phyloP scores from a whole-genome alignment of 2,113 vertebrate species.

The Crypturellus undulatus region DNA sequence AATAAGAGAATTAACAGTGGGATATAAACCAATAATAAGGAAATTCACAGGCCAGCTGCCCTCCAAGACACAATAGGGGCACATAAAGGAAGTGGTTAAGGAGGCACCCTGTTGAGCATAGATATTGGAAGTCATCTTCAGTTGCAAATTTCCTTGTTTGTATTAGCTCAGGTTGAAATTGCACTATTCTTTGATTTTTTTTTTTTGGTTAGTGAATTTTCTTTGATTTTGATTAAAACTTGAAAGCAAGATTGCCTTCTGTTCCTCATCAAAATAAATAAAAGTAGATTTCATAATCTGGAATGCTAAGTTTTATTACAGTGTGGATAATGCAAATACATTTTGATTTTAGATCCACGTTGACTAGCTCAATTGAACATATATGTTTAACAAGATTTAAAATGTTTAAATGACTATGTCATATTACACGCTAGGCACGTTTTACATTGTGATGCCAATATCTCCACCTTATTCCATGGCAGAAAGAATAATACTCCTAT shows the following conservation, averaged over 20 bases:
- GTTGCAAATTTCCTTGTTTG: constrained; percentile 74
- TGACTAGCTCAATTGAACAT: background rate
- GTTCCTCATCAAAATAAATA: background rate
- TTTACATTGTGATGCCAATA: background rate
- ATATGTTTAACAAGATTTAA: background rate
- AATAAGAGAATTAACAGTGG: constrained; percentile 70
- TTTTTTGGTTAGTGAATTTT: constrained; percentile 11
- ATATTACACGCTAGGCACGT: background rate
- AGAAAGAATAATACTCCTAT: background rate
- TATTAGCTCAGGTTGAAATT: constrained; percentile 71
- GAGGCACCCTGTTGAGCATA: constrained; percentile 66
- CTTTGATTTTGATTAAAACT: constrained; percentile 48
- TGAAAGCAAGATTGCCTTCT: background rate
- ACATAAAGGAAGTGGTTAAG: constrained; percentile 66
- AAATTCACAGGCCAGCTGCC: constrained; percentile 70
- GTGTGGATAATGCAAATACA: background rate
- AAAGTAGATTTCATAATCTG: background rate
- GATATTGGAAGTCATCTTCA: constrained; percentile 72
- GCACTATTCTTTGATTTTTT: constrained; percentile 19
- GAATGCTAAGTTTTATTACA: constrained; percentile 26
- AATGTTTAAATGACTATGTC: background rate
- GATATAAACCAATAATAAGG: constrained; percentile 73
- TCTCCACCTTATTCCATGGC: background rate
- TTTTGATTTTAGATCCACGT: constrained; percentile 5
- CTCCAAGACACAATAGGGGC: constrained; percentile 42